phyloP scores from a whole-genome alignment of 2,113 vertebrate genomes.

The Rhineura floridana region DNA sequence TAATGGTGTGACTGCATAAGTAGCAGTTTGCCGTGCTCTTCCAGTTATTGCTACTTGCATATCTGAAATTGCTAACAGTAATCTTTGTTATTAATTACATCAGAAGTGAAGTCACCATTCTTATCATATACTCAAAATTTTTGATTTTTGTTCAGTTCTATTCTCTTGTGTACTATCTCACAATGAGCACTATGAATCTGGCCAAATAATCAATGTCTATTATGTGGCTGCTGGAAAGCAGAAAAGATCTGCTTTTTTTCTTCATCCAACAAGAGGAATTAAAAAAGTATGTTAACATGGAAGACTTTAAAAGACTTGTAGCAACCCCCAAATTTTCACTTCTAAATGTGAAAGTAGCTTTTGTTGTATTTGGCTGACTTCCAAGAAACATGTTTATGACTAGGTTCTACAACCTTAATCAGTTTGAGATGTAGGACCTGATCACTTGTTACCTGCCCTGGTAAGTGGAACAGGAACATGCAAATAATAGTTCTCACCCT shows the following conservation, averaged over 20 bases:
- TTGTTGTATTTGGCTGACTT: neutral
- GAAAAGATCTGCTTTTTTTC: neutral
- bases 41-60: neutral
- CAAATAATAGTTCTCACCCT: neutral
- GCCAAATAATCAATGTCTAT: neutral
- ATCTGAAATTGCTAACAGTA: constrained; percentile 1
- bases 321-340: neutral
- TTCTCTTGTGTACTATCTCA: neutral
- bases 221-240: neutral
- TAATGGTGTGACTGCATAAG: neutral
- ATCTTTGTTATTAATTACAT: neutral
- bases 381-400: neutral
- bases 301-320: neutral
- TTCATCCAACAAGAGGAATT: neutral
- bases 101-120: neutral
- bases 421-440: neutral
- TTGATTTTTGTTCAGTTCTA: constrained; percentile 31
- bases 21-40: neutral
- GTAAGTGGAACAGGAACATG: neutral
- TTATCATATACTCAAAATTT: neutral
- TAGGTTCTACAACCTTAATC: neutral
- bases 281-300: neutral
- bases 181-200: neutral
- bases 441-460: neutral
- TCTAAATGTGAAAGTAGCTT: neutral